These are phyloP conservation scores for Pangasius macronema DNA, from an alignment of 2,797 vertebrate genomes.

Conservation along the genomic window DNA sequence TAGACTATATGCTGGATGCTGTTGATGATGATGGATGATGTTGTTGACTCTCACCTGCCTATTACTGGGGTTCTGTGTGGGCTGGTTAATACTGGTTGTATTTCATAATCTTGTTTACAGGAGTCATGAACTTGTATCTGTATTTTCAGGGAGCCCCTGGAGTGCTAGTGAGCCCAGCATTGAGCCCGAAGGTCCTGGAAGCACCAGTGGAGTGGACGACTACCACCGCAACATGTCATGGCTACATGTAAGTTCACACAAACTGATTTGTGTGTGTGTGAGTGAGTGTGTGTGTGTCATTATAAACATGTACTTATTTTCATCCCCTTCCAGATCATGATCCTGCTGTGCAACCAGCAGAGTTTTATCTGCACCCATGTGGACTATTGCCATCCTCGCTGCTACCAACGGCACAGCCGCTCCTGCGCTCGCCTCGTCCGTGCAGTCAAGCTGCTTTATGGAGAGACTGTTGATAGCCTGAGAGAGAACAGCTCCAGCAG, in stretches of 20 bases:
- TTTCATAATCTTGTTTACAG: neutral
- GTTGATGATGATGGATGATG: too few relatives aligned
- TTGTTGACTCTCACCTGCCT: neutral
- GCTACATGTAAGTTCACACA: conserved; percentile 85
- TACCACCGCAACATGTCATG: conserved; percentile 98
- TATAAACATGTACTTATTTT: neutral
- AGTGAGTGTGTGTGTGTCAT: neutral
- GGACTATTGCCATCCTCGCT: conserved; percentile 97
- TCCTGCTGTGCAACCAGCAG: conserved; percentile 96
- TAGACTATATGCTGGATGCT: neutral
- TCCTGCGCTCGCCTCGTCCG: conserved; percentile 95
- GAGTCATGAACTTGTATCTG: neutral
- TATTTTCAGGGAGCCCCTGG: conserved; percentile 89
- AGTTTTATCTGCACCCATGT: conserved; percentile 97
- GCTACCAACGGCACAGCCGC: conserved; percentile 96
- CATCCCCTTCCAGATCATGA: conserved; percentile 86
- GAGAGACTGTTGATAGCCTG: conserved; percentile 91
- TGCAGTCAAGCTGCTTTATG: conserved; percentile 94
- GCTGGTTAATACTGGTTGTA: neutral
- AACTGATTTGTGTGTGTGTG: neutral
- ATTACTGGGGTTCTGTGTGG: neutral
- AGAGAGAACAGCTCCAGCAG: conserved; percentile 76
- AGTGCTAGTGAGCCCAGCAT: conserved; percentile 98
- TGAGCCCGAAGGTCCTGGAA: conserved; percentile 90
- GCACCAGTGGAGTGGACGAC: conserved; percentile 86